Percentiles rank a stretch among this genome's conserved stretches.
phyloP scores from a whole-genome alignment of 2,888 invertebrate species.

The Heliconius charithonia region DNA sequence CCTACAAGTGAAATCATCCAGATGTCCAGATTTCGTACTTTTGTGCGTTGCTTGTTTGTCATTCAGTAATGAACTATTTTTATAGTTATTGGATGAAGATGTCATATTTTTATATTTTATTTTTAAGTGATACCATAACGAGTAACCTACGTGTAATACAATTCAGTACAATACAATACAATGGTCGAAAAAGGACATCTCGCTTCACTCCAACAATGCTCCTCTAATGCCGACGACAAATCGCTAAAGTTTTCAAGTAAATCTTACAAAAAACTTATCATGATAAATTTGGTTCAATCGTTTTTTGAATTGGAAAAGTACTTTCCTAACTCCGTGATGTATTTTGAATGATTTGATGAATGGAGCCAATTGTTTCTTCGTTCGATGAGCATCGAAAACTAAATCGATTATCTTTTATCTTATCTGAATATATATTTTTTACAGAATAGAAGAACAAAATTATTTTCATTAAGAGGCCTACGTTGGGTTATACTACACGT shows the following conservation, averaged over 20 bases:
- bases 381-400: not conserved
- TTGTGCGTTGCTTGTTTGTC: too few relatives aligned
- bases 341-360: slow-evolving; percentile 16
- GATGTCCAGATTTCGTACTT: too few relatives aligned
- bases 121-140: not conserved
- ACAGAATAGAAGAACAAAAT: too few relatives aligned
- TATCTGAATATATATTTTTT: too few relatives aligned
- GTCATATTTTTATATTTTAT: too few relatives aligned
- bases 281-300: slow-evolving; percentile 9
- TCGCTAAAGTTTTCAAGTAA: slow-evolving; percentile 8
- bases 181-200: not conserved
- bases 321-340: slow-evolving; percentile 13
- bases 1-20: too few relatives aligned
- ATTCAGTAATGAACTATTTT: too few relatives aligned
- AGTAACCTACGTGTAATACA: not conserved
- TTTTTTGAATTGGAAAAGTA: slow-evolving; percentile 20
- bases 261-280: slow-evolving; percentile 13
- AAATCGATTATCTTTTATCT: not conserved
- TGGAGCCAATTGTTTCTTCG: not conserved
- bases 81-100: not conserved
- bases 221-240: not conserved
- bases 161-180: not conserved
- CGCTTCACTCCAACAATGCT: not conserved
- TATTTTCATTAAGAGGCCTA: too few relatives aligned
- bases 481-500: too few relatives aligned